Base-by-base conservation (phyloP, 2,113 vertebrate genomes). In the Verasper variegatus region DNA sequence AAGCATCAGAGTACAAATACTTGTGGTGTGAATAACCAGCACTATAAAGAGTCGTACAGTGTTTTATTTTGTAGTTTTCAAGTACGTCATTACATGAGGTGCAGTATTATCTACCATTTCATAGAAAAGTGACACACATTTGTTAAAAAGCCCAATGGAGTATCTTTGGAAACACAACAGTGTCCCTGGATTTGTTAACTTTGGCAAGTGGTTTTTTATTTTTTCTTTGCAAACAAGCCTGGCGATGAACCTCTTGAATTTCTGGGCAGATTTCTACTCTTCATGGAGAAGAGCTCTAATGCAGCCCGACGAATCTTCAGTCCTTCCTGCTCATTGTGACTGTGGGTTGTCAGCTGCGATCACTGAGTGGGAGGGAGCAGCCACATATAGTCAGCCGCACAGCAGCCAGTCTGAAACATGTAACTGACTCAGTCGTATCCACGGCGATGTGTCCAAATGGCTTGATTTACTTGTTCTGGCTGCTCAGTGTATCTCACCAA, bases 281-380 rank as follows among this genome's bases (percentile, higher is more conserved):
- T 65, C 64, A 31, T 42, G 17, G 13, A 71, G 31, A 40, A 54
- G 45, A 64, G 69, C 40, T n/a, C 18, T 42, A 31, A 64, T 58
- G 27, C n/a, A 74, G 40, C 27, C 24, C 2, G 12, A 24, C 47
- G 24, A 55, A 61, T 68, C n/a, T 37, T 12, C 62, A 55, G 10
- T 55, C 31, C 59, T 56, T 23, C 5, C 24, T 62, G 49, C 45
- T 78, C 13, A 0, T n/a, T 42, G 62, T 49, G 64, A 37, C 51
- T 35, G 64, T 52, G 27, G 57, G 56, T 57, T 82, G 80, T 73
- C 58, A 68, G 69, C 27, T 70, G 55, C 1, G 14, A 49, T 54
- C 54, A 57, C 58, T 64, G 69, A 69, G 74, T 59, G 69, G 68
- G 64, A 73, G 69, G 42, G 54, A 65, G 54, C 59, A 59, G 52